A percentile compares a stretch with the other conserved stretches of the same genome.
Conservation (phyloP, 2,888 invertebrate species). For the Unio delphinus region DNA sequence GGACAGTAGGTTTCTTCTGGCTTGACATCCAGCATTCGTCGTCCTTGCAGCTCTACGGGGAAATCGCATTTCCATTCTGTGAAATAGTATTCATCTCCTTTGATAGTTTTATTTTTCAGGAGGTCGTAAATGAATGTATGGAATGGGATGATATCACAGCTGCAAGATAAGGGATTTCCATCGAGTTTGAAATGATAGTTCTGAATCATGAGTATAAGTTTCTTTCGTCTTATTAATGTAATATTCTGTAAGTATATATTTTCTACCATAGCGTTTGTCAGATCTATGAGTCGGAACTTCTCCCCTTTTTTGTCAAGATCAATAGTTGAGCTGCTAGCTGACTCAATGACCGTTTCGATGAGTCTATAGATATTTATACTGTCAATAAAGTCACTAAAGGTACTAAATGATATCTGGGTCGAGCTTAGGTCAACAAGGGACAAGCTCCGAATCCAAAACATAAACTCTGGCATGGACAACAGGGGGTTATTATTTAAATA, state of each 20-base stretch:
- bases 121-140: neutral
- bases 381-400: slow-evolving; percentile 9
- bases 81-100: slow-evolving; percentile 19
- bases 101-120: neutral
- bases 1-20: slow-evolving; percentile 22
- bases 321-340: slow-evolving; percentile 9
- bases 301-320: slow-evolving; percentile 5
- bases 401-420: slow-evolving; percentile 11
- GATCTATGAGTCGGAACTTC: slow-evolving; percentile 11
- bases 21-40: slow-evolving; percentile 10
- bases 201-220: slow-evolving; percentile 5
- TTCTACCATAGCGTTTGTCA: slow-evolving; percentile 6
- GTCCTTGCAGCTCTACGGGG: slow-evolving; percentile 15
- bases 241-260: neutral
- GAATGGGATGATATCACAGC: slow-evolving; percentile 15
- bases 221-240: neutral
- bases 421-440: slow-evolving; percentile 7
- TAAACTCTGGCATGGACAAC: slow-evolving; percentile 11
- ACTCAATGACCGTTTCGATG: slow-evolving; percentile 8
- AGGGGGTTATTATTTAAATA: slow-evolving; percentile 17
- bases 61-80: slow-evolving; percentile 17
- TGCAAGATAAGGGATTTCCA: slow-evolving; percentile 10
- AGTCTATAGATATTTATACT: slow-evolving; percentile 6
- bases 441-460: slow-evolving; percentile 15
- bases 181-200: slow-evolving; percentile 17